These are phyloP conservation scores for Melanotaenia trifasciata DNA, from an alignment of 2,797 vertebrate genomes.

Conservation along the genomic window DNA sequence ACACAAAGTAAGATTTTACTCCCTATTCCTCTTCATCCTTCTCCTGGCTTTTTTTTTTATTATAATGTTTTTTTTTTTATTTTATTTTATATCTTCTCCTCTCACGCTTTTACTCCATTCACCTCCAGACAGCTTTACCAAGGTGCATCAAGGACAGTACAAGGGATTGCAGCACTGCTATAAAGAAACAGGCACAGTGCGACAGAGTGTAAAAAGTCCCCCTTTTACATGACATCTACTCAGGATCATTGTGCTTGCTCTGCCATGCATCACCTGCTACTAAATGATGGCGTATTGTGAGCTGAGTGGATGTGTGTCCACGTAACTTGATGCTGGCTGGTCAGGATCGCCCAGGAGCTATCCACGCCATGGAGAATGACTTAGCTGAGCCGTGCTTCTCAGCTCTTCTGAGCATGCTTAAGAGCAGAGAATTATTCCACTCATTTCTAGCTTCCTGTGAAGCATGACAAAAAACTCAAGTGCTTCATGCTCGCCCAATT, in stretches of 20 bases:
- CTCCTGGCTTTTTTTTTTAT: constrained; percentile 33
- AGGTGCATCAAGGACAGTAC: constrained; percentile 68
- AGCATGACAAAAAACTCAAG: constrained; percentile 79
- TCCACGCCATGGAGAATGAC: constrained; percentile 66
- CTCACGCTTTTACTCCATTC: constrained; percentile 52
- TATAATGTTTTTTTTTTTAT: neutral
- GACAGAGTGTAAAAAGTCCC: constrained; percentile 62
- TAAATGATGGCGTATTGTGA: constrained; percentile 64
- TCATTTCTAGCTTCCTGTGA: constrained; percentile 79
- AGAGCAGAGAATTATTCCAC: constrained; percentile 80
- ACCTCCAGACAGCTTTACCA: constrained; percentile 60
- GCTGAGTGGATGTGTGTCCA: constrained; percentile 65
- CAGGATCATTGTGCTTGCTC: constrained; percentile 68
- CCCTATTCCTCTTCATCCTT: constrained; percentile 43
- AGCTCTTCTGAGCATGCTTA: constrained; percentile 77
- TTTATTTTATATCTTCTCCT: constrained; percentile 38
- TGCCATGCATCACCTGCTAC: constrained; percentile 65
- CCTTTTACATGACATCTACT: constrained; percentile 68
- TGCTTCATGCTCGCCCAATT: constrained; percentile 75
- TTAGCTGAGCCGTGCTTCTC: constrained; percentile 66
- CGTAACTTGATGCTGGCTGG: constrained; percentile 57
- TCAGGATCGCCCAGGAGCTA: constrained; percentile 62
- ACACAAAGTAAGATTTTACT: constrained; percentile 66
- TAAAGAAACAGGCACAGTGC: constrained; percentile 58
- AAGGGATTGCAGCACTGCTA: constrained; percentile 45